phyloP scores from a whole-genome alignment of 37 sponge, comb jelly and placozoan species.

The Mnemiopsis leidyi region DNA sequence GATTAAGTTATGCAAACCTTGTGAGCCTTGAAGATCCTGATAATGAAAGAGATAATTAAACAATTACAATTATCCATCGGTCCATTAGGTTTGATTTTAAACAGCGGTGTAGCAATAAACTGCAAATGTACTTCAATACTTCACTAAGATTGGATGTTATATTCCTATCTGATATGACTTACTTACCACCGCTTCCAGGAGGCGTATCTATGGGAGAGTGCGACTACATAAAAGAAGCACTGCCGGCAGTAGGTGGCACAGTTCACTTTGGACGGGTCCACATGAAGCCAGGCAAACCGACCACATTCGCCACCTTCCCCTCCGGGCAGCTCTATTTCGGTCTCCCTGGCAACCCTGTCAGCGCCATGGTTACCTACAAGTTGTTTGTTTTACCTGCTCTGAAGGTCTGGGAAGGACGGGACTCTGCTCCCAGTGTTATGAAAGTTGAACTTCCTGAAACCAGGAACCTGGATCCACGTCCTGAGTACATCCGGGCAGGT shows the following conservation, averaged over 20 bases:
- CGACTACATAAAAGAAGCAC: constrained; percentile 87
- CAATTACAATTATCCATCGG: too few relatives aligned
- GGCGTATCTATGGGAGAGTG: constrained; percentile 99
- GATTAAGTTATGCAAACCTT: too few relatives aligned
- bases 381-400: constrained; percentile 91
- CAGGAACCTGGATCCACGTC: constrained; percentile 72
- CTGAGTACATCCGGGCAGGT: constrained; percentile 81
- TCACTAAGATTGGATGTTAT: too few relatives aligned
- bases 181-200: constrained; percentile 68
- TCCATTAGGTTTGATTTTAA: too few relatives aligned
- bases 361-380: constrained; percentile 85
- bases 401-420: constrained; percentile 35
- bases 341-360: constrained; percentile 99
- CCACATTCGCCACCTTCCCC: constrained; percentile 88
- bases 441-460: not conserved
- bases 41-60: too few relatives aligned
- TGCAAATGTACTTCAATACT: too few relatives aligned
- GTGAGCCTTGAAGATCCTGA: too few relatives aligned
- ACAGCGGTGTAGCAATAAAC: too few relatives aligned
- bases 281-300: constrained; percentile 99
- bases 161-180: too few relatives aligned
- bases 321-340: constrained; percentile 75
- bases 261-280: constrained; percentile 94
- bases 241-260: constrained; percentile 73
- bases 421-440: constrained; percentile 16